These are phyloP conservation scores for Grammomys dolichurus DNA, from an alignment of 2,113 vertebrate species.

Conservation along the genomic window DNA sequence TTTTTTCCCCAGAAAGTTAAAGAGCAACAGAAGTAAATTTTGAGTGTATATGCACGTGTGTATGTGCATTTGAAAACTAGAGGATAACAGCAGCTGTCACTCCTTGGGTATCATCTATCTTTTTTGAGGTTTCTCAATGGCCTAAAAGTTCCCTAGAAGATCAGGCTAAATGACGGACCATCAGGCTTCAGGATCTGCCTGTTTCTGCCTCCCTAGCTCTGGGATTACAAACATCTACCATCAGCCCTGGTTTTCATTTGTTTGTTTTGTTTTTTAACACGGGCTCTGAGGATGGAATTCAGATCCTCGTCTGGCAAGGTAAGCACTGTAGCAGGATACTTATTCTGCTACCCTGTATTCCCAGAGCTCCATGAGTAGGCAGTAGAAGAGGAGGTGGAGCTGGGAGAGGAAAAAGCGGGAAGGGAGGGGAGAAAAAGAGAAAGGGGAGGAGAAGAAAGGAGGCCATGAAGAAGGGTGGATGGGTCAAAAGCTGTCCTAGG, in stretches of 20 bases:
- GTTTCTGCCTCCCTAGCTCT: not conserved
- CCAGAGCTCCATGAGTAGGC: too few species aligned
- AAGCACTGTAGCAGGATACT: not conserved
- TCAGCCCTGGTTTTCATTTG: too few species aligned
- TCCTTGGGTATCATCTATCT: not conserved
- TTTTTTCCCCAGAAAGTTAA: not conserved
- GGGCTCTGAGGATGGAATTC: not conserved
- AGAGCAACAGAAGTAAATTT: conserved; percentile 42
- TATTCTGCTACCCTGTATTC: too few species aligned
- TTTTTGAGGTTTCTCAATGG: not conserved
- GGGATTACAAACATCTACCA: not conserved
- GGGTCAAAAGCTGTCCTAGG: too few species aligned
- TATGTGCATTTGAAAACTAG: not conserved
- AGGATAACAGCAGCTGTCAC: not conserved
- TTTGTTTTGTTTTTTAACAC: not conserved
- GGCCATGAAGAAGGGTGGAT: too few species aligned
- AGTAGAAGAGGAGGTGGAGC: too few species aligned
- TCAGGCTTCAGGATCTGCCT: too few species aligned
- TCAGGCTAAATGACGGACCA: not conserved
- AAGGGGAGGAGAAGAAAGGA: too few species aligned
- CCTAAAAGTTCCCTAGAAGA: not conserved
- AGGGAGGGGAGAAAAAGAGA: too few species aligned
- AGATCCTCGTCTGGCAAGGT: not conserved
- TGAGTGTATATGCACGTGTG: not conserved
- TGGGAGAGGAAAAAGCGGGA: too few species aligned